A percentile compares a stretch with the other conserved stretches of the same genome.
phyloP scores from a whole-genome alignment of 2,113 vertebrate species.

The Etheostoma spectabile region DNA sequence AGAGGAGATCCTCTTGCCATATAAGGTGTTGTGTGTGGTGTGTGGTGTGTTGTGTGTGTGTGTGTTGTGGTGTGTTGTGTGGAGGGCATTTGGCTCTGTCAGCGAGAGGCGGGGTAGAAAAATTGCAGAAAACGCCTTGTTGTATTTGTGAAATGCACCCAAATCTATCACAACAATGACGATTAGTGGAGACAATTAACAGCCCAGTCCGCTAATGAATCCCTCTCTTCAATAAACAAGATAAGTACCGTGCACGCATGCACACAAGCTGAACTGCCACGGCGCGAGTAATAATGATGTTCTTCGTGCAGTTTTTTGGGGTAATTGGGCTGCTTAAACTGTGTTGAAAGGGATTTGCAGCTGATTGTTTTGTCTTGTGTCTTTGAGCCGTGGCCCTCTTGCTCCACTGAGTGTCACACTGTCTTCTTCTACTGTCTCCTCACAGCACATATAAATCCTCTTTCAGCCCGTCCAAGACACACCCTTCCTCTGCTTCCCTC shows the following conservation, averaged over 20 bases:
- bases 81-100: not conserved
- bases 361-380: slow-evolving; percentile 77
- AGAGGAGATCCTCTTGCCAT: slow-evolving; percentile 9
- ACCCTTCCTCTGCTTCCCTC: slow-evolving; percentile 33
- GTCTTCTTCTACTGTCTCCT: slow-evolving; percentile 49
- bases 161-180: slow-evolving; percentile 65
- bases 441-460: slow-evolving; percentile 21
- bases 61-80: not conserved
- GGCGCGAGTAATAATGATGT: slow-evolving; percentile 70
- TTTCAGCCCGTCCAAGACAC: slow-evolving; percentile 40
- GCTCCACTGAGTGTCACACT: slow-evolving; percentile 63
- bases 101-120: not conserved
- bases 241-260: slow-evolving; percentile 25
- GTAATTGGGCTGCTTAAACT: slow-evolving; percentile 75
- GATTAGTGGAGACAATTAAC: slow-evolving; percentile 71
- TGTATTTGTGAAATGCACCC: slow-evolving; percentile 71
- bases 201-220: slow-evolving; percentile 74
- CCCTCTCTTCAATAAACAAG: slow-evolving; percentile 71
- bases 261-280: slow-evolving; percentile 39
- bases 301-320: slow-evolving; percentile 73
- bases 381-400: slow-evolving; percentile 68
- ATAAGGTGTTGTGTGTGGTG: slow-evolving; percentile 17
- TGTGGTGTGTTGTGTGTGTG: not conserved
- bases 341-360: slow-evolving; percentile 73
- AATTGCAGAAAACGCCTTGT: slow-evolving; percentile 50